phyloP scores from a whole-genome alignment of 1,140 invertebrate species.

The Neodiprion lecontei region DNA sequence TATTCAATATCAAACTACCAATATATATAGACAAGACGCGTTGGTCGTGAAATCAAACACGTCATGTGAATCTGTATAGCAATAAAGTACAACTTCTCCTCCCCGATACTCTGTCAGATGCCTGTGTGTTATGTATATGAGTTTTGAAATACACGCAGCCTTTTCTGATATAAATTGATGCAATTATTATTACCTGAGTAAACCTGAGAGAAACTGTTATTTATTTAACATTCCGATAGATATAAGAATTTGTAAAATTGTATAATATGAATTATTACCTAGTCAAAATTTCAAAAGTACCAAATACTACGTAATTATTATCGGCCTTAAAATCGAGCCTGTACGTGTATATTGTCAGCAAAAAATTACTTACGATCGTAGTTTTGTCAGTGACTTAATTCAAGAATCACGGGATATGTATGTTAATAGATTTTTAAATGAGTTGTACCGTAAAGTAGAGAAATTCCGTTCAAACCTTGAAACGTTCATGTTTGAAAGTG shows the following conservation, averaged over 20 bases:
- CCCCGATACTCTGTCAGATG: background rate
- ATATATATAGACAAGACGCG: background rate
- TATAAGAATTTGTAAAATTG: background rate
- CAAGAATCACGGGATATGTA: constrained; percentile 1
- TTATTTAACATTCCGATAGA: background rate
- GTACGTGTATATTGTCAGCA: background rate
- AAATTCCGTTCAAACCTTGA: background rate
- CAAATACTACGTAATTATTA: too few relatives aligned
- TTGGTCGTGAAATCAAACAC: background rate
- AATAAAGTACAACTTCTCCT: background rate
- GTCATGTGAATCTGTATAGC: background rate
- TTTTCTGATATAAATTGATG: background rate
- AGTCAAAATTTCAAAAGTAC: background rate
- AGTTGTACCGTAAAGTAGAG: background rate
- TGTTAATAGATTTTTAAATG: background rate
- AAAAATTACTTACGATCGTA: background rate
- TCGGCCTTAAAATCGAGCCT: background rate
- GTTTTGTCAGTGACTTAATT: background rate
- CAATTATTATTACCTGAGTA: background rate
- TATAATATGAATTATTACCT: background rate
- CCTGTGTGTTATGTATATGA: background rate
- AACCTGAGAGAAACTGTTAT: constrained; percentile 5
- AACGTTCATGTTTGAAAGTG: background rate
- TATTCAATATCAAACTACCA: background rate
- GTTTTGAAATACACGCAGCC: background rate